Base-by-base conservation (phyloP, 2,888 invertebrate genomes). In the Machimus rusticus region DNA sequence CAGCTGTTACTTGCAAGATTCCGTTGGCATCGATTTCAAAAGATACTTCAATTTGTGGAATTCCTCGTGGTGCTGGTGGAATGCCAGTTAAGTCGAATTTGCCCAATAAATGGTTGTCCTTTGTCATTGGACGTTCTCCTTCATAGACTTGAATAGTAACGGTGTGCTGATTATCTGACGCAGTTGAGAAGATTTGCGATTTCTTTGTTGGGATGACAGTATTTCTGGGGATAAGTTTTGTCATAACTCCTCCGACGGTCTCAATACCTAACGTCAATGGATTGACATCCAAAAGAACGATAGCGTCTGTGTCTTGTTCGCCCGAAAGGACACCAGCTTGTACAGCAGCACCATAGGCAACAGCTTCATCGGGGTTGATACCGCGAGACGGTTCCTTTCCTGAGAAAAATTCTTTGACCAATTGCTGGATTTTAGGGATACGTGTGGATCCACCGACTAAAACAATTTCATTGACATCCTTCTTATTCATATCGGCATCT, bases 171-270 rank as follows among this genome's bases (percentile, higher is more conserved):
- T 99, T 99, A 93, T 99, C 99, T 39, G 98, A 97, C 87, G 99
- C 99, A 0, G 99, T 99, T 0, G 99, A 99, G 96, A 99, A 99
- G 92, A 99, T 98, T 93, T 99, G 99, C 0, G 98, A 98, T 93
- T 99, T 99, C 94, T 99, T 99, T 86, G 99, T 99, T 43, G 99
- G 99, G 91, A 99, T 99, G 89, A 99, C 99, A 37, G 99, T 99
- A 94, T 99, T 99, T 90, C 99, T 95, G 86, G 98, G 97, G 92
- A 99, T 99, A 87, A 99, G 95, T 92, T 99, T 99, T 90, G 99
- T 99, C 99, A 99, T 99, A 43, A 99, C 99, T 90, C 99, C 99
- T 89, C 99, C 99, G 81, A 99, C 99, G 74, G 99, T 99, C 93
- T 99, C 99, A 91, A 99, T 99, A 93, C 99, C 99, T 96, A 99